Evolutionary conservation across 2,888 invertebrate species (phyloP).

Genomic region (Pandemis heparana): DNA sequence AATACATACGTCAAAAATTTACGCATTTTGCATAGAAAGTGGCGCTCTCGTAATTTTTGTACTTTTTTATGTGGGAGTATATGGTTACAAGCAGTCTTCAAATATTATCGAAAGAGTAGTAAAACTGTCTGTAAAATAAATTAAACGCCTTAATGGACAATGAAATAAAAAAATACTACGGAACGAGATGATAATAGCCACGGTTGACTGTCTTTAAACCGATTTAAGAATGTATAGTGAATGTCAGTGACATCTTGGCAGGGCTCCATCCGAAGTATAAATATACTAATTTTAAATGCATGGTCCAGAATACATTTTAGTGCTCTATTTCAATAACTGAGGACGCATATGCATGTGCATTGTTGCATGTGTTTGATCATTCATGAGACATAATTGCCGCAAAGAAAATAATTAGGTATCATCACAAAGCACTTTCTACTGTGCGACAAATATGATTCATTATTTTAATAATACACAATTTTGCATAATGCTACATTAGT

Average conservation of each 20-base stretch:
- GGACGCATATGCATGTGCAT: slow-evolving; percentile 22
- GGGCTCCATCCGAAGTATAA: slow-evolving; percentile 77
- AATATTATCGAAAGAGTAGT: background rate
- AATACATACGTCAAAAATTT: too few relatives aligned
- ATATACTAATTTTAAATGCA: slow-evolving; percentile 78
- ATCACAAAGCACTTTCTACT: background rate
- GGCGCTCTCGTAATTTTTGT: too few relatives aligned
- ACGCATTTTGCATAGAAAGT: too few relatives aligned
- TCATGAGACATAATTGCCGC: background rate
- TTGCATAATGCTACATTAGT: slow-evolving; percentile 11
- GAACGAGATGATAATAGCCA: slow-evolving; percentile 20
- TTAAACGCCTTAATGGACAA: background rate
- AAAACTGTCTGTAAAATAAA: slow-evolving; percentile 4
- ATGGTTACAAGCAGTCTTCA: background rate
- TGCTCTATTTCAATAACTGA: slow-evolving; percentile 56
- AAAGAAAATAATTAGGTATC: background rate
- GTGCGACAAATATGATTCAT: background rate
- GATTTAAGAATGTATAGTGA: slow-evolving; percentile 67
- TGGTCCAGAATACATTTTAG: slow-evolving; percentile 75
- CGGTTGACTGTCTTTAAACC: slow-evolving; percentile 54
- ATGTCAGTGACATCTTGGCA: slow-evolving; percentile 83
- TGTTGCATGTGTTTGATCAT: slow-evolving; percentile 16
- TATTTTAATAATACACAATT: slow-evolving; percentile 1
- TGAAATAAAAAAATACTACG: slow-evolving; percentile 8
- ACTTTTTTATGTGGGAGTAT: background rate